A percentile compares a stretch with the other conserved stretches of the same genome.
phyloP scores from a whole-genome alignment of 1,140 invertebrate genomes.

The Diabrotica virgifera region DNA sequence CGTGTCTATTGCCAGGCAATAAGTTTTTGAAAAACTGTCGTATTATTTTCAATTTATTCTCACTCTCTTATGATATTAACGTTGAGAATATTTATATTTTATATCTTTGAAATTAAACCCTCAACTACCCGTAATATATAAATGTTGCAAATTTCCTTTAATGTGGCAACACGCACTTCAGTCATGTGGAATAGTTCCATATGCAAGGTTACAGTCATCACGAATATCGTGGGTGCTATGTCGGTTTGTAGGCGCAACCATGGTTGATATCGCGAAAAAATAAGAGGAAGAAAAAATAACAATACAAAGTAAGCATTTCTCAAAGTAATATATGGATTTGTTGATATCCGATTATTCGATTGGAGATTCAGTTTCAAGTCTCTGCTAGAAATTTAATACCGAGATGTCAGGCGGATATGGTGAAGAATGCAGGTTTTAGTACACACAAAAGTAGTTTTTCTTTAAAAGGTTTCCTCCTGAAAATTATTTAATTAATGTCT shows the following conservation, averaged over 20 bases:
- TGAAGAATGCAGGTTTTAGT: too few species aligned
- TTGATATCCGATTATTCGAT: background rate
- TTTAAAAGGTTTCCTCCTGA: too few species aligned
- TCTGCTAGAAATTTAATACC: background rate
- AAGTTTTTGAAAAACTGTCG: too few species aligned
- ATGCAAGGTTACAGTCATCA: slow-evolving; percentile 21
- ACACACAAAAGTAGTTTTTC: too few species aligned
- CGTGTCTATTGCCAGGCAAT: too few species aligned
- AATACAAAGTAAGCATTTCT: slow-evolving; percentile 15
- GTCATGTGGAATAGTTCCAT: slow-evolving; percentile 12
- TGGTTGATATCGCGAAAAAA: slow-evolving; percentile 3
- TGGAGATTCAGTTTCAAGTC: background rate
- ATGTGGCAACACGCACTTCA: background rate
- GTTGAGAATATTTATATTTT: too few species aligned
- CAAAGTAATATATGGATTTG: slow-evolving; percentile 15
- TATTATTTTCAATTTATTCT: too few species aligned
- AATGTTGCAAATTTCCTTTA: background rate
- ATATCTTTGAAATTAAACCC: too few species aligned
- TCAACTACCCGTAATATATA: too few species aligned
- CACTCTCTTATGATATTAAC: too few species aligned
- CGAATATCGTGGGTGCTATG: slow-evolving; percentile 18
- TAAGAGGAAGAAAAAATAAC: slow-evolving; percentile 4
- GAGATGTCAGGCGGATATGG: background rate
- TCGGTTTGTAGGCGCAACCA: slow-evolving; percentile 19
- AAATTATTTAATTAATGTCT: too few species aligned